Conservation (phyloP, 2,797 vertebrate genomes). For the Podargus strigoides region DNA sequence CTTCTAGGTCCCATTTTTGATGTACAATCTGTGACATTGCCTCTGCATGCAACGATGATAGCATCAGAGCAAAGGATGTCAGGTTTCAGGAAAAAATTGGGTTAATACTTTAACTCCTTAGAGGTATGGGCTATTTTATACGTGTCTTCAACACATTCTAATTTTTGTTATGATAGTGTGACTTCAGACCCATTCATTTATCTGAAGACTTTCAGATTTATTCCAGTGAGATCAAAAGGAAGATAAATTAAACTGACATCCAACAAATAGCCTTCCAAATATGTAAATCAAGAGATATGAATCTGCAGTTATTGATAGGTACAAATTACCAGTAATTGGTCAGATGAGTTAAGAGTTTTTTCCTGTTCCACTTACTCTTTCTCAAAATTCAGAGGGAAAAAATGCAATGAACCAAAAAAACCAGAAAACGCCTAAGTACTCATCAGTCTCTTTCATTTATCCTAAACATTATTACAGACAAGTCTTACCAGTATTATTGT, state of each 20-base stretch:
- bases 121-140: neutral
- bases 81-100: neutral
- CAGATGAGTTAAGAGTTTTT: neutral
- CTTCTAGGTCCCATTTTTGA: neutral
- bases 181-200: neutral
- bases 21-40: neutral
- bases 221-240: neutral
- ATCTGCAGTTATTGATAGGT: constrained; percentile 10
- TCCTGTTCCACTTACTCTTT: neutral
- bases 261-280: constrained; percentile 21
- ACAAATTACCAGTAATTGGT: constrained; percentile 30
- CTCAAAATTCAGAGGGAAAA: neutral
- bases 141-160: neutral
- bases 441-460: neutral
- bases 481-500: neutral
- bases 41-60: neutral
- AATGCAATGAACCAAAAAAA: neutral
- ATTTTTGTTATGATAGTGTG: neutral
- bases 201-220: neutral
- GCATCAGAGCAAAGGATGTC: neutral
- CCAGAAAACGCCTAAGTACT: neutral
- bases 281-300: neutral
- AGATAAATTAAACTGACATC: constrained; percentile 25
- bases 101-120: neutral
- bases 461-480: neutral